Evolutionary conservation across 1,140 invertebrate genomes (phyloP).

Genomic region (Pseudomyrmex flavicornis): DNA sequence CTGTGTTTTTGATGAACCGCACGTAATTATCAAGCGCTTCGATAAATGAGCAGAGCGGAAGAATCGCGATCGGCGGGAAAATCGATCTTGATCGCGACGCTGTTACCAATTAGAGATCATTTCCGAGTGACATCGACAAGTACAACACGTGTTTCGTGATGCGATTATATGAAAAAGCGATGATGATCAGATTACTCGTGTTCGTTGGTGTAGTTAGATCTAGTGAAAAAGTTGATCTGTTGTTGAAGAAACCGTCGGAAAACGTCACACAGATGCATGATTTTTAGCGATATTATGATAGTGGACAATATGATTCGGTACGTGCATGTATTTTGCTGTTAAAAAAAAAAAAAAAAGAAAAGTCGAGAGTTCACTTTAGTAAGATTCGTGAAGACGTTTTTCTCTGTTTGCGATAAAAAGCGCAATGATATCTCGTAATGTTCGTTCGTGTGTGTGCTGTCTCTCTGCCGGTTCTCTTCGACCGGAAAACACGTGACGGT

Average conservation of each 20-base stretch:
- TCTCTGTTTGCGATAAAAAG: too few species aligned
- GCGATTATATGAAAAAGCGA: neutral
- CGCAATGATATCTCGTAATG: constrained; percentile 24
- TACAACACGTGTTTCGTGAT: constrained; percentile 4
- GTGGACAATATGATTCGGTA: neutral
- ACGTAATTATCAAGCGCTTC: neutral
- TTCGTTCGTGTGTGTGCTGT: constrained; percentile 14
- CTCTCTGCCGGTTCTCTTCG: constrained; percentile 15
- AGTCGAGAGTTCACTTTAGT: neutral
- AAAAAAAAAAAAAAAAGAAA: neutral
- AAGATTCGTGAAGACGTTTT: neutral
- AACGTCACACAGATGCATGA: neutral
- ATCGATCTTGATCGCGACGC: constrained; percentile 15
- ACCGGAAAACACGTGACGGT: constrained; percentile 51
- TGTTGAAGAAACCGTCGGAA: neutral
- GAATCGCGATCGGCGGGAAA: neutral
- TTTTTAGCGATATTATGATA: neutral
- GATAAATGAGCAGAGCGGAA: neutral
- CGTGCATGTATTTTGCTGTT: neutral
- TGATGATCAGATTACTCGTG: neutral
- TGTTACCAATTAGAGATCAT: neutral
- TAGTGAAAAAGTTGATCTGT: constrained; percentile 14
- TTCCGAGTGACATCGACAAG: neutral
- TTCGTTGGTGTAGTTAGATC: constrained; percentile 3
- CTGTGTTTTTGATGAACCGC: neutral